A percentile compares a stretch with the other conserved stretches of the same genome.
phyloP scores from a whole-genome alignment of 2,888 invertebrate species.

The Drosophila pullipes region DNA sequence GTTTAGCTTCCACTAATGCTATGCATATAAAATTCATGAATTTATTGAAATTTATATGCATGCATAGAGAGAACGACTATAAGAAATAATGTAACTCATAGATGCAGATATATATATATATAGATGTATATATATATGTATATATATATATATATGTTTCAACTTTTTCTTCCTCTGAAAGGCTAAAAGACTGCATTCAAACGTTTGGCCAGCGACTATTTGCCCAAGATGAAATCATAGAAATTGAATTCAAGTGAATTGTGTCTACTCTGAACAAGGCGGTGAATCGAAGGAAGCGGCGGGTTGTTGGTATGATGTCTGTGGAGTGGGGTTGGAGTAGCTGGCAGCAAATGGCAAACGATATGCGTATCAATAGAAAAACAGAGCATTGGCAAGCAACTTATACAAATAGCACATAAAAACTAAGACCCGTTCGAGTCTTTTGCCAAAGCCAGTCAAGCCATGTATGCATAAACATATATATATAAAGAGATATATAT shows the following conservation, averaged over 20 bases:
- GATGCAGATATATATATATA: conserved; percentile 18
- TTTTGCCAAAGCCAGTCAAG: conserved; percentile 34
- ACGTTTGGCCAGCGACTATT: conserved; percentile 61
- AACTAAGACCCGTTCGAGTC: conserved; percentile 43
- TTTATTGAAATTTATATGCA: conserved; percentile 76
- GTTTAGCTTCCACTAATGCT: conserved; percentile 37
- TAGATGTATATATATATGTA: not conserved
- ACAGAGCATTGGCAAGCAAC: conserved; percentile 66
- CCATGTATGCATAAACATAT: conserved; percentile 16
- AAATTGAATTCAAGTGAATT: conserved; percentile 77
- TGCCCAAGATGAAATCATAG: conserved; percentile 76
- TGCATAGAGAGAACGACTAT: conserved; percentile 18
- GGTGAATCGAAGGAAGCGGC: not conserved
- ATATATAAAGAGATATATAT: conserved; percentile 34
- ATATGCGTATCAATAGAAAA: conserved; percentile 78
- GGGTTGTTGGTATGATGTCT: not conserved
- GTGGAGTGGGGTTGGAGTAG: conserved; percentile 3
- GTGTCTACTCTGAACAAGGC: conserved; percentile 40
- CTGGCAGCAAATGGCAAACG: conserved; percentile 67
- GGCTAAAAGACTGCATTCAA: conserved; percentile 55
- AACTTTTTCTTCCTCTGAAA: conserved; percentile 16
- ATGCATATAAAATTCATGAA: conserved; percentile 75
- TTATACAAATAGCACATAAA: conserved; percentile 74
- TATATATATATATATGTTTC: conserved; percentile 1
- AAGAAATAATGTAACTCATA: conserved; percentile 37